These are phyloP conservation scores for Drosophila tripunctata DNA, from an alignment of 2,888 invertebrate genomes.

Conservation along the genomic window DNA sequence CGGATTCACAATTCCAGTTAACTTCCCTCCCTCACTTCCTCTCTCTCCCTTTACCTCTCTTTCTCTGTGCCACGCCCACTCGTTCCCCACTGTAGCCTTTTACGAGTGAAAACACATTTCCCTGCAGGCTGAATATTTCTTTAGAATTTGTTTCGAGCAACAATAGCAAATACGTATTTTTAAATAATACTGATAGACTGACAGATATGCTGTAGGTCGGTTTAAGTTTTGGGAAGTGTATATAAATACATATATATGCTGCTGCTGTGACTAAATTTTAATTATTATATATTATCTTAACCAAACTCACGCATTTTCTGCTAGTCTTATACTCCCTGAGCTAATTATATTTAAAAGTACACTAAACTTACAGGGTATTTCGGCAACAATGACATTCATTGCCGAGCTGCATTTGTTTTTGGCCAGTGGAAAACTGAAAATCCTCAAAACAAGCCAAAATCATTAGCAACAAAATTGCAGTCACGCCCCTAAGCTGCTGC, in stretches of 20 bases:
- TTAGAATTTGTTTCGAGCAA: constrained; percentile 48
- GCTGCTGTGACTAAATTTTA: too few species aligned
- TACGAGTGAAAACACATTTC: constrained; percentile 43
- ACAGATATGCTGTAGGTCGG: background rate
- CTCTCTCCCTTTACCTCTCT: background rate
- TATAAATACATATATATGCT: too few species aligned
- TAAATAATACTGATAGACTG: background rate
- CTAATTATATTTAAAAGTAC: background rate
- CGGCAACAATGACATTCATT: constrained; percentile 7
- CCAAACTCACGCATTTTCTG: too few species aligned
- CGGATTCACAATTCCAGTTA: constrained; percentile 2
- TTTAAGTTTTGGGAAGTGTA: too few species aligned
- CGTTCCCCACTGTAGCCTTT: background rate
- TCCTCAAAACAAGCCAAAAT: constrained; percentile 73
- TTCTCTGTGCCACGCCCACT: background rate
- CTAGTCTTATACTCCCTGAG: background rate
- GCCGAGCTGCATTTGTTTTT: constrained; percentile 33
- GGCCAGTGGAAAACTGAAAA: constrained; percentile 47
- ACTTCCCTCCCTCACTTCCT: background rate
- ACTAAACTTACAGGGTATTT: background rate
- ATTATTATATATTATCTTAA: too few species aligned
- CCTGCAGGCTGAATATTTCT: constrained; percentile 63
- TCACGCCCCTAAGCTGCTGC: background rate
- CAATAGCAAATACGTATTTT: constrained; percentile 1
- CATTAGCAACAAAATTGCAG: constrained; percentile 73